Evolutionary conservation across 2,113 vertebrate species (phyloP), one percentile per base, ranked within the genome.

Genomic region (Taurulus bubalis): DNA sequence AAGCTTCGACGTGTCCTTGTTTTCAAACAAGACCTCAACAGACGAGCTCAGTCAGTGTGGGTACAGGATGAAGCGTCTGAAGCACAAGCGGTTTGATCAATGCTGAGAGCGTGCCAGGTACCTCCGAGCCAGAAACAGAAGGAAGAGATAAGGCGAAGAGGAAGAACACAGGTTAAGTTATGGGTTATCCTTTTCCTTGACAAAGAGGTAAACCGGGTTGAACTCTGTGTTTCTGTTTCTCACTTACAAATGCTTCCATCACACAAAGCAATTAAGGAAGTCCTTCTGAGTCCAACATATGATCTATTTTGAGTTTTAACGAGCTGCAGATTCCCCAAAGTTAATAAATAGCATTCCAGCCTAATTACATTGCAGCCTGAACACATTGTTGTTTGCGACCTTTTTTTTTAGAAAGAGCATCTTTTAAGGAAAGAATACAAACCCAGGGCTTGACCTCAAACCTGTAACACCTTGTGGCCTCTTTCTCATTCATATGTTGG

Each of bases 231-330:
- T 84, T 77, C 45, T 58, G 22, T 70, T 73, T 76, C 42, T 3
- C 60, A 24, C 38, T 80, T 60, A 79, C 71, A 81, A 80, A 79
- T 76, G 66, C 75, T 77, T 82, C 71, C 75, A 86, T 83, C 82
- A 85, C 82, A 82, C 64, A 63, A 51, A 84, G 69, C 82, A 84
- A 84, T 82, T 84, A 78, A 69, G 9, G 53, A 60, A 38, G 47
- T 68, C 63, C 58, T 82, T 47, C 10, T 60, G 51, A 75, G 68
- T 36, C 24, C 30, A 26, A 34, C 67, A 79, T 42, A 1, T 0
- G 73, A 83, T 87, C 32, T 73, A 62, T 84, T 92, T 82, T 55
- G 10, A 47, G 47, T 28, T 76, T 28, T 79, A 90, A 89, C 67
- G 81, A 88, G 73, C 68, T 70, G 82, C 42, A 62, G 7, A 26